Conservation (phyloP, 2,888 invertebrate genomes). For the Venusia cambrica region DNA sequence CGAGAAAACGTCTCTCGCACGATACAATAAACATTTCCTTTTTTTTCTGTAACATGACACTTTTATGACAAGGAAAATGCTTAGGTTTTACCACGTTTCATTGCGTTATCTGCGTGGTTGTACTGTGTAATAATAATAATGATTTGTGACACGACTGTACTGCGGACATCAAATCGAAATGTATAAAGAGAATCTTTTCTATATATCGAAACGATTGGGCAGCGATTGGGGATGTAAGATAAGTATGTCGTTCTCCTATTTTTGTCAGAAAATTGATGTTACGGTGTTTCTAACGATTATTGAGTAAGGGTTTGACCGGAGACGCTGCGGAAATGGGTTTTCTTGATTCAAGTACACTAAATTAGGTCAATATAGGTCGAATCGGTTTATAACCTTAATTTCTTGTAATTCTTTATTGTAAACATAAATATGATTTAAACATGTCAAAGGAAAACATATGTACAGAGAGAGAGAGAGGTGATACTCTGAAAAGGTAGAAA, state of each 20-base stretch:
- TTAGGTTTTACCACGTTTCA: constrained; percentile 18
- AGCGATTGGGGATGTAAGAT: constrained; percentile 5
- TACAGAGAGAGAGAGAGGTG: too few species aligned
- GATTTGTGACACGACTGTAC: constrained; percentile 5
- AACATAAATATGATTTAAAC: too few species aligned
- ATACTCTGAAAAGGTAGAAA: too few species aligned
- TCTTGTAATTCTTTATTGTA: too few species aligned
- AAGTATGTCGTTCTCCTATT: constrained; percentile 1
- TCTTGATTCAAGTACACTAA: too few species aligned
- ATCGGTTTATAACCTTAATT: too few species aligned
- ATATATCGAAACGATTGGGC: constrained; percentile 8
- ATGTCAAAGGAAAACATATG: too few species aligned
- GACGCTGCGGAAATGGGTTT: too few species aligned
- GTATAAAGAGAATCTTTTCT: constrained; percentile 6
- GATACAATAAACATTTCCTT: constrained; percentile 29
- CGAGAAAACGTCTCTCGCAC: constrained; percentile 26
- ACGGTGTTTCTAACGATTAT: background rate
- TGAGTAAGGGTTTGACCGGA: too few species aligned
- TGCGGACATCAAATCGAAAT: constrained; percentile 1
- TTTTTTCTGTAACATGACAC: constrained; percentile 28
- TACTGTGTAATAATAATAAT: constrained; percentile 7
- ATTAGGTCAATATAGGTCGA: too few species aligned
- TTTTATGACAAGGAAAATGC: constrained; percentile 32
- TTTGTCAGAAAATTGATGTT: constrained; percentile 8
- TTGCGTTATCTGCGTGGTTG: constrained; percentile 12